Conservation (phyloP, 53 echinoderm and acorn worm species). For the Stichopus horrens region DNA sequence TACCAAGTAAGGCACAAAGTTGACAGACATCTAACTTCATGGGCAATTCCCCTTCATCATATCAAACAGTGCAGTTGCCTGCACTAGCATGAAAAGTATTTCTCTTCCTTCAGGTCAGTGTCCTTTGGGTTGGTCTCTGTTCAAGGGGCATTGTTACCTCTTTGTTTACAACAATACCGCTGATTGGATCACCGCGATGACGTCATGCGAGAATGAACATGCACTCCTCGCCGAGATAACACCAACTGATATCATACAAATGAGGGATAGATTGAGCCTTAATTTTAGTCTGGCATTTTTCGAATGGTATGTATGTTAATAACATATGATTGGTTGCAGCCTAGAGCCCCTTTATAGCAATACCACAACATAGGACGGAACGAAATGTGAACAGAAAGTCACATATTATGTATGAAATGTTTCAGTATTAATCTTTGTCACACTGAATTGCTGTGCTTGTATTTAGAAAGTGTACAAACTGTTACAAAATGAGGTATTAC, state of each 20-base stretch:
- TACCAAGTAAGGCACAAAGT: no score
- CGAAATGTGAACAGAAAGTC: no score
- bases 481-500: no score
- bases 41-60: no score
- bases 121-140: not conserved
- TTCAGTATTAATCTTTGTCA: no score
- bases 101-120: conserved; percentile 10
- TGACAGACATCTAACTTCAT: no score
- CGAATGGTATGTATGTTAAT: not conserved
- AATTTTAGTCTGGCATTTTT: not conserved
- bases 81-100: not conserved
- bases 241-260: not conserved
- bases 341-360: no score
- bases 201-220: not conserved
- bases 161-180: not conserved
- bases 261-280: not conserved
- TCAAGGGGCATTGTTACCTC: not conserved
- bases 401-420: no score
- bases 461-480: no score
- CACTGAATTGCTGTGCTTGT: no score
- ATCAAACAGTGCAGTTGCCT: no score
- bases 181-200: not conserved
- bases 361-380: no score
- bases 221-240: not conserved
- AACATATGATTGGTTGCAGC: not conserved